Evolutionary conservation across 2,888 invertebrate genomes (phyloP), one percentile per base, ranked within the genome.

Genomic region (Agapetus fuscipes): DNA sequence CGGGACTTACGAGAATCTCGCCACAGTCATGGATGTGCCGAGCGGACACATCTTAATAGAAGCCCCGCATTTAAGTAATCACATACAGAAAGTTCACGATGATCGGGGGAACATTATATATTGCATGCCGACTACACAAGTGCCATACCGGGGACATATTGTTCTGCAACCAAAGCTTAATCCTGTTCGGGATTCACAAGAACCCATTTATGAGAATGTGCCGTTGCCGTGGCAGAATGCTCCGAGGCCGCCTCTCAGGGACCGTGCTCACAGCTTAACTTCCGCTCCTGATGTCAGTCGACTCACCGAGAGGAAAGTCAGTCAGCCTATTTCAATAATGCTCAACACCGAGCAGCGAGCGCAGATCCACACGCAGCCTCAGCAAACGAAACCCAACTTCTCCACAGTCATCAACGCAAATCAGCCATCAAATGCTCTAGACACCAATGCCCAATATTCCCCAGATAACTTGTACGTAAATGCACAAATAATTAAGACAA

Each of bases 191-290:
- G 65, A 70, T 41, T 61, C 73, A 0, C 67, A 76, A 10, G 86
- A 86, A 54, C 86, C 86, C 1, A 86, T 86, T 46, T 86, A 86
- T 56, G 85, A 86, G 54, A 86, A 86, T 56, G 81, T 86, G 5
- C 84, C 83, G 1, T 55, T 82, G 17, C 78, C 82, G 0, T 80
- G 79, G 78, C 73, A 72, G 30, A 61, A 54, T 45, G 65, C 64
- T 6, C 20, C 12, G n/a, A 52, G 54, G 3, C 39, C 35, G 24
- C 13, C 33, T 14, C 59, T 59, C 54, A 52, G 68, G n/a, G 62
- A 66, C 31, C 58, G 78, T 24, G 78, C 83, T 3, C 79, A 79
- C 24, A 83, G 83, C 49, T 69, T 82, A 17, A 82, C 83, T 32
- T 80, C 82, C 0, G 80, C 82, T 0, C 80, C 81, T 6, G 80